Evolutionary conservation across 2,797 vertebrate species (phyloP).

Genomic region (Eulemur mongoz): DNA sequence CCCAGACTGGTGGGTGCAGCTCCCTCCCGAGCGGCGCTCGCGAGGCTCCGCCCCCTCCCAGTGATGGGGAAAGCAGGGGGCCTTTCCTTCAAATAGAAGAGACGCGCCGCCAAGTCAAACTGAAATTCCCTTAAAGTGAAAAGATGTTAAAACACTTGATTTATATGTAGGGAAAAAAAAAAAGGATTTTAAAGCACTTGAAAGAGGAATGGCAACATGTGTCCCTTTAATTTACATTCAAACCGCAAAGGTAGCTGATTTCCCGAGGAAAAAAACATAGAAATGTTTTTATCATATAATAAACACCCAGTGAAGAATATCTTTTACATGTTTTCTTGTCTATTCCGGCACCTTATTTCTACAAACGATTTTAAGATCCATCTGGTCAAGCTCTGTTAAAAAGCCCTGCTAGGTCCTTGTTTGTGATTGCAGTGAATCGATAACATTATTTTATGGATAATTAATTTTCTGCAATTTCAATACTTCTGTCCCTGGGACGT

Average conservation of each 20-base stretch:
- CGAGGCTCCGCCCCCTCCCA: slow-evolving; percentile 25
- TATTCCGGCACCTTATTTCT: not conserved
- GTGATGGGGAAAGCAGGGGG: not conserved
- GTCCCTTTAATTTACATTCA: slow-evolving; percentile 52
- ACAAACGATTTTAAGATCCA: slow-evolving; percentile 28
- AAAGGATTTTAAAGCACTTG: slow-evolving; percentile 13
- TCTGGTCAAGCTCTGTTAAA: not conserved
- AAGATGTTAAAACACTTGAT: not conserved
- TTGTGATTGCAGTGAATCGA: slow-evolving; percentile 17
- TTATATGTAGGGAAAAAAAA: not conserved
- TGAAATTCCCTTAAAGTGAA: slow-evolving; percentile 47
- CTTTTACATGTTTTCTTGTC: not conserved
- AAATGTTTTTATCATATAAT: not conserved
- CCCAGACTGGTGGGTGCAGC: not conserved
- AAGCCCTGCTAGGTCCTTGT: not conserved
- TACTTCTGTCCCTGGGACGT: not conserved
- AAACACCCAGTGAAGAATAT: not conserved
- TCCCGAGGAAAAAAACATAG: not conserved
- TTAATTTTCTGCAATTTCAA: slow-evolving; percentile 23
- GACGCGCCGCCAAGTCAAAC: slow-evolving; percentile 29
- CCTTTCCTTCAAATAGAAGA: not conserved
- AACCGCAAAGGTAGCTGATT: not conserved
- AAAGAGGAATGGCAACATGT: slow-evolving; percentile 52
- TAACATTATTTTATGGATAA: slow-evolving; percentile 34
- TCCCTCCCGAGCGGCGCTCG: not conserved